Evolutionary conservation across 1,140 invertebrate species (phyloP).

Genomic region (Formica exsecta): DNA sequence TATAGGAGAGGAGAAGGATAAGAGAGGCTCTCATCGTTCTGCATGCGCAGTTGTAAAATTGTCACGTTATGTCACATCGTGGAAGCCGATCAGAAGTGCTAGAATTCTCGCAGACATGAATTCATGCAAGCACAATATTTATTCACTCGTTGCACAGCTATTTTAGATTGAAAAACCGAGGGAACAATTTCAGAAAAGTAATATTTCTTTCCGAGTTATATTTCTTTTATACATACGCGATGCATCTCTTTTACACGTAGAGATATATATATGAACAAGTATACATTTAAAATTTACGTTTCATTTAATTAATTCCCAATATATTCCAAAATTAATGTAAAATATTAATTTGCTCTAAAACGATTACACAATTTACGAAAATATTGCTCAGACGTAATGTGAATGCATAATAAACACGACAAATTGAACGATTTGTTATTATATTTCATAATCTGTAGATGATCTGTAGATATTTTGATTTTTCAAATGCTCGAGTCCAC

Average conservation of each 20-base stretch:
- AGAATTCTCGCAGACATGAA: conserved; percentile 16
- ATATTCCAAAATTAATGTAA: background rate
- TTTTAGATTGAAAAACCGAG: conserved; percentile 12
- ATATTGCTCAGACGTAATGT: background rate
- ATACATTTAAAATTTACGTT: background rate
- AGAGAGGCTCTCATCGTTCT: background rate
- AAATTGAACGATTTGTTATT: conserved; percentile 8
- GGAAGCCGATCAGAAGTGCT: background rate
- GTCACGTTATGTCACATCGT: conserved; percentile 17
- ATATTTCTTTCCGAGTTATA: background rate
- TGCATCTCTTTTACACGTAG: background rate
- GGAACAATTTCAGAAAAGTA: background rate
- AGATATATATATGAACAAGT: background rate
- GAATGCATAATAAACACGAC: background rate
- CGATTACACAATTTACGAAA: background rate
- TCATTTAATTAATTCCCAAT: background rate
- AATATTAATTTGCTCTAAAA: background rate
- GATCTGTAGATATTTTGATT: conserved; percentile 9
- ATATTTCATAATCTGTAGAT: conserved; percentile 33
- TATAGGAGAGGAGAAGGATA: background rate
- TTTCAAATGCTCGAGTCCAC: background rate
- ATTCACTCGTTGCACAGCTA: background rate
- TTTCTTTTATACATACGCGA: background rate
- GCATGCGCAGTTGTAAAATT: conserved; percentile 30
- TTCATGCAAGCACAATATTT: conserved; percentile 21